A percentile compares a stretch with the other conserved stretches of the same genome.
These are phyloP conservation scores for human DNA, from an alignment of 2,113 vertebrate genomes.

Conservation along the genomic window DNA sequence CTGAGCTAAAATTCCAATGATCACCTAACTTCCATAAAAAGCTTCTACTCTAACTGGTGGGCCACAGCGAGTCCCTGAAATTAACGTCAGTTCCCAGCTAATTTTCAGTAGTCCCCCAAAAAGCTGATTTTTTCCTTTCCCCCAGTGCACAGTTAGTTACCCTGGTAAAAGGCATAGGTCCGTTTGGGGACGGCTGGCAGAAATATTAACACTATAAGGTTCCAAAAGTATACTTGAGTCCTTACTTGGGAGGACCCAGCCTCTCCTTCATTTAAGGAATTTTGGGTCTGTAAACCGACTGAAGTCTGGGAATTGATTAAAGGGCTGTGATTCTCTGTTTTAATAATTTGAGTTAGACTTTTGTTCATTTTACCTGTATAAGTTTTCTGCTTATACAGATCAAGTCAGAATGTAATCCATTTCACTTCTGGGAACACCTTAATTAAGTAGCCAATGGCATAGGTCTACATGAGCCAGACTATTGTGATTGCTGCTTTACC, in stretches of 20 bases:
- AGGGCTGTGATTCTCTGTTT: not conserved
- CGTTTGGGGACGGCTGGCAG: not conserved
- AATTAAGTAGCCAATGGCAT: not conserved
- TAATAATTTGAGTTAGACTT: not conserved
- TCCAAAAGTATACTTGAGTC: not conserved
- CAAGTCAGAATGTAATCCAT: not conserved
- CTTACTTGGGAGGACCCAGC: not conserved
- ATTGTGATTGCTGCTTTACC: not conserved
- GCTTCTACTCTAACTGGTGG: not conserved
- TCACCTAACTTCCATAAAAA: not conserved
- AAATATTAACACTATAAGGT: not conserved
- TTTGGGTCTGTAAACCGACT: not conserved
- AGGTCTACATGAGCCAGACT: not conserved
- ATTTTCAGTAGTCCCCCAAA: not conserved
- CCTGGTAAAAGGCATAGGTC: not conserved
- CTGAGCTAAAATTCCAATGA: not conserved
- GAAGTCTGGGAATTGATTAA: not conserved
- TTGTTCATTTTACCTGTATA: not conserved
- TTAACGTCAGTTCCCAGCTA: not conserved
- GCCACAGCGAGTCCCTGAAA: not conserved
- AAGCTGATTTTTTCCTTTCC: not conserved
- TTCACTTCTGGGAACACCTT: not conserved
- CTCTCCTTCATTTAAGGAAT: not conserved
- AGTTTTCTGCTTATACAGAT: not conserved
- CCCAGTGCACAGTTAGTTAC: not conserved